Evolutionary conservation across 2,888 invertebrate species (phyloP).

Genomic region (Nowickia ferox): DNA sequence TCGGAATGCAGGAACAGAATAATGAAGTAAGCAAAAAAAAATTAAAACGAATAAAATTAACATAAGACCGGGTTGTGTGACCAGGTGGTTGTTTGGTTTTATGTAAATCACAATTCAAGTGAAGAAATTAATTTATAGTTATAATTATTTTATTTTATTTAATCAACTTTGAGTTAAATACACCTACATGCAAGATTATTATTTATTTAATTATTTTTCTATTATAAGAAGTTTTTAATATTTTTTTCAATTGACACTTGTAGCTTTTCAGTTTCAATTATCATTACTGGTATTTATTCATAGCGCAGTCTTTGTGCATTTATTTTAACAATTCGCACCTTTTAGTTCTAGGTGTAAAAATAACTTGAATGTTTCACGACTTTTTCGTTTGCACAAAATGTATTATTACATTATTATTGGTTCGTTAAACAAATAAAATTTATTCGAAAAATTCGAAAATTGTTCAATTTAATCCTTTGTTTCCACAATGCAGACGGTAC

Average conservation of each 20-base stretch:
- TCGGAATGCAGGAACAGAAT: slow-evolving; percentile 6
- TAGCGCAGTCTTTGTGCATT: slow-evolving; percentile 14
- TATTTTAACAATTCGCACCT: slow-evolving; percentile 52
- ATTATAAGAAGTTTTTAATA: background rate
- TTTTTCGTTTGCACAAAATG: slow-evolving; percentile 14
- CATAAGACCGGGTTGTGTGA: slow-evolving; percentile 4
- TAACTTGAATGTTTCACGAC: slow-evolving; percentile 45
- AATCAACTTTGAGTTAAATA: too few species aligned
- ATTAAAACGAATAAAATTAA: slow-evolving; percentile 12
- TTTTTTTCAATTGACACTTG: background rate
- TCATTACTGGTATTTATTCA: slow-evolving; percentile 4
- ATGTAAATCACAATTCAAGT: background rate
- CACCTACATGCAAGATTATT: too few species aligned
- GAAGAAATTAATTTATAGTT: background rate
- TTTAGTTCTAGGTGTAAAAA: slow-evolving; percentile 25
- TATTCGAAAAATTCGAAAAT: too few species aligned
- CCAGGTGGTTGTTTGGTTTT: slow-evolving; percentile 7
- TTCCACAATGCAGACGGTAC: too few species aligned
- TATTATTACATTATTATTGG: too few species aligned
- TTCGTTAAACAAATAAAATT: background rate
- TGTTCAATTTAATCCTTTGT: too few species aligned
- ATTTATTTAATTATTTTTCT: too few species aligned
- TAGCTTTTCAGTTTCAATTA: background rate
- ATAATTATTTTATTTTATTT: background rate
- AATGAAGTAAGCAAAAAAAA: background rate